Conservation (phyloP, 35 echinoderm and acorn worm species). For the Nesometra sesokonis region DNA sequence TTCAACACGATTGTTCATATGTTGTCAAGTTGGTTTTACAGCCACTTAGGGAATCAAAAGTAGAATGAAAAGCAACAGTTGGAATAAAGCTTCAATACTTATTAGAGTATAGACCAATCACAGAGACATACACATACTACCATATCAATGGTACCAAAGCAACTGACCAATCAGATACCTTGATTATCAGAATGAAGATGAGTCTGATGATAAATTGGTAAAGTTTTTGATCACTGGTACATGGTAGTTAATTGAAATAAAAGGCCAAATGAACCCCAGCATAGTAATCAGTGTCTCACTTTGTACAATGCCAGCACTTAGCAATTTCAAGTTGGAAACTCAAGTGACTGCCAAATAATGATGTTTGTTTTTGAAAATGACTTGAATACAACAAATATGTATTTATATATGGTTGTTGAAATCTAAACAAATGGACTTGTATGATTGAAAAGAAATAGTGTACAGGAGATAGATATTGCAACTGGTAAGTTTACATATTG, state of each 20-base stretch:
- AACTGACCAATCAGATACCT: background rate
- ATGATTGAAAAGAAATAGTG: no score
- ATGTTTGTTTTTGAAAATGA: no score
- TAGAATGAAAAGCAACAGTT: background rate
- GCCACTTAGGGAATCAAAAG: background rate
- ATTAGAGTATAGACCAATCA: background rate
- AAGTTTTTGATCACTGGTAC: background rate
- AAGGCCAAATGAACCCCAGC: background rate
- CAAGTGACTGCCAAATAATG: background rate
- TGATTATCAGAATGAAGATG: background rate
- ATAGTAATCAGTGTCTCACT: background rate
- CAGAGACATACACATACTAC: background rate
- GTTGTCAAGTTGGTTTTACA: background rate
- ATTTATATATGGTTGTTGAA: no score
- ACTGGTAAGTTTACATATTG: no score
- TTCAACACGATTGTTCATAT: no score
- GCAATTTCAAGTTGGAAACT: background rate
- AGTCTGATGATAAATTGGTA: background rate
- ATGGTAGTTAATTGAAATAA: background rate
- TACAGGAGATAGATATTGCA: no score
- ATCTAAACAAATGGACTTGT: no score
- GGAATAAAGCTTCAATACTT: background rate
- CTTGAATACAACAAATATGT: no score
- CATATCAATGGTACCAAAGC: background rate
- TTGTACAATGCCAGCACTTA: background rate